phyloP scores from a whole-genome alignment of 2,797 vertebrate genomes.

The Microctenopoma steveboyesi region DNA sequence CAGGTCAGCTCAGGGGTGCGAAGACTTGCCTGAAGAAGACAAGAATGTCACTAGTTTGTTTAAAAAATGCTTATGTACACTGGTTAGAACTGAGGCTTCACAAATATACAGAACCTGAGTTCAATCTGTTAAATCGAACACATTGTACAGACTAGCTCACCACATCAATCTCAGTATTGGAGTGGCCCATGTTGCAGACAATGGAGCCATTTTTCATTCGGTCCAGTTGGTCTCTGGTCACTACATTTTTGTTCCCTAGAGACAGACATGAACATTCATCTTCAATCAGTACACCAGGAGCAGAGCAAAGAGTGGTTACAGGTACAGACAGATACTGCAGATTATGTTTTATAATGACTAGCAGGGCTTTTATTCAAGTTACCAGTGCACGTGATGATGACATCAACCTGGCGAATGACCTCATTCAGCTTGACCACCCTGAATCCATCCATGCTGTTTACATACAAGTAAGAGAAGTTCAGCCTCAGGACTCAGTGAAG shows the following conservation, averaged over 20 bases:
- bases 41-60: background rate
- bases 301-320: background rate
- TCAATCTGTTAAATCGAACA: background rate
- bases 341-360: slow-evolving; percentile 11
- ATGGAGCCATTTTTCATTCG: slow-evolving; percentile 96
- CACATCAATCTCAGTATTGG: slow-evolving; percentile 96
- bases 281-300: background rate
- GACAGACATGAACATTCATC: slow-evolving; percentile 16
- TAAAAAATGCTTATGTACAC: background rate
- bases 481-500: slow-evolving; percentile 5
- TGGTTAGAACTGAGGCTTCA: background rate
- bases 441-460: slow-evolving; percentile 94
- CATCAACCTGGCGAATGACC: slow-evolving; percentile 92
- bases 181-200: slow-evolving; percentile 98
- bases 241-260: slow-evolving; percentile 95
- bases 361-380: slow-evolving; percentile 36
- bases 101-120: background rate
- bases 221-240: slow-evolving; percentile 94
- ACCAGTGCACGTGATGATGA: slow-evolving; percentile 97
- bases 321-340: background rate
- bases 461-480: slow-evolving; percentile 36
- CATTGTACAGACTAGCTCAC: slow-evolving; percentile 69
- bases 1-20: slow-evolving; percentile 94
- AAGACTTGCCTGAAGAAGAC: slow-evolving; percentile 87
- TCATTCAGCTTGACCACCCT: slow-evolving; percentile 94